Percentiles rank a stretch among this genome's conserved stretches.
Evolutionary conservation across 1,140 invertebrate species (phyloP).

Genomic region (Drosophila albomicans): DNA sequence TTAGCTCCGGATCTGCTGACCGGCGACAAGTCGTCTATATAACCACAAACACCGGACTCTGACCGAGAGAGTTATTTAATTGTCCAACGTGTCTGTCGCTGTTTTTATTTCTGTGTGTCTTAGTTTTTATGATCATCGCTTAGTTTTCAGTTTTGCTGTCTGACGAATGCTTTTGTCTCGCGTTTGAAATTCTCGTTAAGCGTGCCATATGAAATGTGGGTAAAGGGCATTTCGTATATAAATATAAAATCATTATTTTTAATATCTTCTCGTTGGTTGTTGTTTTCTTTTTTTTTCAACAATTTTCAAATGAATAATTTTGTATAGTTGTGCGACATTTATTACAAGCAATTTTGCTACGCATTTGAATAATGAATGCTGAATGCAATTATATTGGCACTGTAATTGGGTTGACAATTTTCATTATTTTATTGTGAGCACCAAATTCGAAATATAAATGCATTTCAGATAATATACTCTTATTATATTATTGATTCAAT

Average conservation of each 20-base stretch:
- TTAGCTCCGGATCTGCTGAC: conserved; percentile 5
- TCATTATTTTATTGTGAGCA: conserved; percentile 2
- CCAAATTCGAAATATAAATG: not conserved
- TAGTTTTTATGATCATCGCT: conserved; percentile 19
- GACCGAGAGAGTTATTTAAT: conserved; percentile 48
- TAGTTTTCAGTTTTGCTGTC: not conserved
- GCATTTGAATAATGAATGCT: not conserved
- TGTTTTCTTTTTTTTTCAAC: conserved; percentile 29
- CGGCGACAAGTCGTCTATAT: conserved; percentile 54
- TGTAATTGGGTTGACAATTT: conserved; percentile 3
- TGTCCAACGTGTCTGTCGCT: conserved; percentile 30
- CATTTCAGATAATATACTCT: not conserved
- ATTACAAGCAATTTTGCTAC: conserved; percentile 1
- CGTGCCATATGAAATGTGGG: conserved; percentile 54
- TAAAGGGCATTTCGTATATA: conserved; percentile 68
- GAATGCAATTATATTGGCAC: not conserved
- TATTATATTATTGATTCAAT: not conserved
- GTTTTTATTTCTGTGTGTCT: conserved; percentile 15
- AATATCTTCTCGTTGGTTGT: not conserved
- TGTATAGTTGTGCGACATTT: conserved; percentile 15
- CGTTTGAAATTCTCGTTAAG: conserved; percentile 51
- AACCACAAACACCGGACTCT: conserved; percentile 53
- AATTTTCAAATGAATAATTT: conserved; percentile 47
- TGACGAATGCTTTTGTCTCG: conserved; percentile 14
- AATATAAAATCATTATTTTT: conserved; percentile 44